Percentiles rank a stretch among this genome's conserved stretches.
phyloP scores from a whole-genome alignment of 2,113 vertebrate species.

The Bubo scandiacus region DNA sequence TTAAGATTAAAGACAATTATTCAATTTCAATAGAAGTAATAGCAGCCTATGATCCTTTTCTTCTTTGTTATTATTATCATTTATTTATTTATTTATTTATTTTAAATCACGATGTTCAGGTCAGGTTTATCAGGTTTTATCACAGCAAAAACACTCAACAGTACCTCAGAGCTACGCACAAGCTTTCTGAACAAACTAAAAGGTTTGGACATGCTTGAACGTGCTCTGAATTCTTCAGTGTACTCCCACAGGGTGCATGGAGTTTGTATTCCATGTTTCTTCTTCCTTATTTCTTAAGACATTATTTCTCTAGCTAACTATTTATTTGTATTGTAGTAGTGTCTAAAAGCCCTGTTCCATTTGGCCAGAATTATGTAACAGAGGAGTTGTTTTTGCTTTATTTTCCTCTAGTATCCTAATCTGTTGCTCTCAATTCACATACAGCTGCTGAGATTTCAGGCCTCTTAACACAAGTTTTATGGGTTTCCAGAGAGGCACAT shows the following conservation, averaged over 20 bases:
- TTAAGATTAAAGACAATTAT: not conserved
- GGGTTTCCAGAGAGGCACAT: not conserved
- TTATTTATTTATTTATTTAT: not conserved
- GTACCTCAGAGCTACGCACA: not conserved
- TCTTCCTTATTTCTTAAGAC: not conserved
- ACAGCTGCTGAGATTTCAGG: not conserved
- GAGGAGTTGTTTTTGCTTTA: not conserved
- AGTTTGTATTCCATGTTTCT: not conserved
- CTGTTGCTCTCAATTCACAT: not conserved
- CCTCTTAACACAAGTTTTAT: not conserved
- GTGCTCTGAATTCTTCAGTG: not conserved
- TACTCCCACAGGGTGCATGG: not conserved
- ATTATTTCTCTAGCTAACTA: not conserved
- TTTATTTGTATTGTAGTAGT: not conserved
- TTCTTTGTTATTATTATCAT: not conserved
- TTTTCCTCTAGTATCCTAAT: not conserved
- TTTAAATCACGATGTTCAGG: not conserved
- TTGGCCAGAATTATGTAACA: not conserved
- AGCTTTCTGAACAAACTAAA: not conserved
- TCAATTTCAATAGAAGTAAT: not conserved
- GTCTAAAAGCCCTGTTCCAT: not conserved
- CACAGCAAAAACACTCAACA: not conserved
- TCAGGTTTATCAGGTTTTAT: not conserved
- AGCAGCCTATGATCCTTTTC: rapidly evolving
- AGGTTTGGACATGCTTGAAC: not conserved